Percentiles rank a stretch among this genome's conserved stretches.
Conservation (phyloP, 2,888 invertebrate genomes). For the Brenthis ino region DNA sequence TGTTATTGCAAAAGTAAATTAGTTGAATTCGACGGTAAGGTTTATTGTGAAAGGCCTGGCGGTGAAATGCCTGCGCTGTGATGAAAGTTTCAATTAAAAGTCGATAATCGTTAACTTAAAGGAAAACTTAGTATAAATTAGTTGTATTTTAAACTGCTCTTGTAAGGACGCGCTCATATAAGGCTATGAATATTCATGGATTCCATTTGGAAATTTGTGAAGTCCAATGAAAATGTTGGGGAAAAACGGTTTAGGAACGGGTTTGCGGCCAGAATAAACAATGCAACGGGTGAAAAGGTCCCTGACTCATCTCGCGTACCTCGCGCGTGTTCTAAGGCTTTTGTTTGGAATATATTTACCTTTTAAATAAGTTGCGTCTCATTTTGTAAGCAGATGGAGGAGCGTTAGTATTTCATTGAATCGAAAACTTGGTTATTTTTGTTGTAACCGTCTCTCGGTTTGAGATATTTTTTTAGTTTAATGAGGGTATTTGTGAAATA, state of each 20-base stretch:
- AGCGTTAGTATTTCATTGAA: conserved; percentile 35
- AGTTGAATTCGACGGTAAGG: conserved; percentile 12
- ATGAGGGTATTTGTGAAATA: conserved; percentile 14
- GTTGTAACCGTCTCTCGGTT: conserved; percentile 17
- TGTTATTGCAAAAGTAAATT: conserved; percentile 16
- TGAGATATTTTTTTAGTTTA: neutral
- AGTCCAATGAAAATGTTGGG: conserved; percentile 58
- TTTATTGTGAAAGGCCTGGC: conserved; percentile 26
- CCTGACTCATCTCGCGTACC: conserved; percentile 68
- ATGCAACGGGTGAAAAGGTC: conserved; percentile 70
- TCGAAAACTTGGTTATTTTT: conserved; percentile 31
- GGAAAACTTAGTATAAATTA: conserved; percentile 1
- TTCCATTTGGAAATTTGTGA: conserved; percentile 44
- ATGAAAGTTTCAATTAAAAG: conserved; percentile 36
- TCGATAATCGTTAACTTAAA: conserved; percentile 27
- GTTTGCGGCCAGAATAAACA: conserved; percentile 71
- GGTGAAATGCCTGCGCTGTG: conserved; percentile 28
- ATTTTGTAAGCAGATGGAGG: conserved; percentile 33
- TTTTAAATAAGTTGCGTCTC: conserved; percentile 47
- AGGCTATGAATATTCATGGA: conserved; percentile 58
- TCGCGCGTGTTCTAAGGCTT: conserved; percentile 55
- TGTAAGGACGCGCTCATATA: conserved; percentile 17
- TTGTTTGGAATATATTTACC: conserved; percentile 74
- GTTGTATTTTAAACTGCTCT: conserved; percentile 4
- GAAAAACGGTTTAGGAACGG: conserved; percentile 61